Evolutionary conservation across 2,797 vertebrate species (phyloP), one percentile per base, ranked within the genome.

Genomic region (Bucorvus abyssinicus): DNA sequence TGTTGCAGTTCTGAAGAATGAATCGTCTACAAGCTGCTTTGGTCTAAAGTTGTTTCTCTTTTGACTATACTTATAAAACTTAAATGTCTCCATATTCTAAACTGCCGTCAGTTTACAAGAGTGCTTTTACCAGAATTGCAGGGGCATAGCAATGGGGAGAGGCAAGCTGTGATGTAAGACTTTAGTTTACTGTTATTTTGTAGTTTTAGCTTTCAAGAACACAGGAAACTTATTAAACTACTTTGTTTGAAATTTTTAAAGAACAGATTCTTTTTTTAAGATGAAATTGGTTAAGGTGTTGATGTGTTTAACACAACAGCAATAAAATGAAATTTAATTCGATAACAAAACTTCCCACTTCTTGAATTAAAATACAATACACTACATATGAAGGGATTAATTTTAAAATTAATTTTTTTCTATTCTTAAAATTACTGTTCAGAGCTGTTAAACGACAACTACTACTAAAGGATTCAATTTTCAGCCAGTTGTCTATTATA

Each of bases 381-480:
- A 6, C 26, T 73, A 6, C 1, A 1, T 71, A 9, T 9, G 23
- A 77, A 74, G 26, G 12, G 11, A 57, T 3, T 0, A 77, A 36
- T 60, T 83, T 87, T 60, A 45, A 30, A 55, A 16, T 32, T 5
- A 7, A 2, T 36, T 30, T 65, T 53, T 24, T 71, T 40, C 3
- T 40, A 59, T 67, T 93, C 24, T n/a, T 40, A 52, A 92, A 93
- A 17, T 47, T 69, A 40, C 12, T 59, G 2, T 77, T 92, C 18
- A 59, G 30, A 82, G 20, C 17, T 94, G 18, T 68, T 91, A 44
- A 49, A 70, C 6, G 1, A 59, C 2, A 74, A 0, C 9, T 87
- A 8, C 47, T 42, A 38, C 32, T 56, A 40, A 52, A 68, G 61
- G 13, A 57, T 27, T 40, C 9, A 23, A 0, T 89, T 6, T 84